Evolutionary conservation across 2,888 invertebrate genomes (phyloP).

Genomic region (Drosophila vallismaia): DNA sequence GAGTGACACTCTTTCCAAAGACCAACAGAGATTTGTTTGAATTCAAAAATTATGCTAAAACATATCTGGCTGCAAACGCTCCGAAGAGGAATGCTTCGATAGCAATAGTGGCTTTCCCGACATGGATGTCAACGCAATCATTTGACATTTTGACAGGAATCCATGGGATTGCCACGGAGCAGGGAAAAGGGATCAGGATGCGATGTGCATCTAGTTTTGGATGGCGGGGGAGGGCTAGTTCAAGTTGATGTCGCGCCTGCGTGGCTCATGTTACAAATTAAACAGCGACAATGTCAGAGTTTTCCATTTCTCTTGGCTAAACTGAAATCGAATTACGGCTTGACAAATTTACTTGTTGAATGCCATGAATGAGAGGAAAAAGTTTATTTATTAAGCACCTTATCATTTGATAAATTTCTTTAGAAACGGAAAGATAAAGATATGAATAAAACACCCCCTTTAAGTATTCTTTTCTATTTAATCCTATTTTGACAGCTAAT

Average conservation of each 20-base stretch:
- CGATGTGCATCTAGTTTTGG: conserved; percentile 8
- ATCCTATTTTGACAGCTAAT: conserved; percentile 36
- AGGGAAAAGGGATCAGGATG: conserved; percentile 12
- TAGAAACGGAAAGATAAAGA: no score
- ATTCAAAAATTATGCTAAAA: conserved; percentile 43
- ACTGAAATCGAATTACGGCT: conserved; percentile 41
- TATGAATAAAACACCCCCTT: no score
- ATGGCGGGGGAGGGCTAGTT: conserved; percentile 40
- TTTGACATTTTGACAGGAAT: conserved; percentile 75
- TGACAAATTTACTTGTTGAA: conserved; percentile 44
- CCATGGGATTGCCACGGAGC: neutral
- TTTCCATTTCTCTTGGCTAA: conserved; percentile 25
- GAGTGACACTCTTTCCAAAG: conserved; percentile 58
- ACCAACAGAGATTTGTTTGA: conserved; percentile 18
- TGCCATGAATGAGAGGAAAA: conserved; percentile 7
- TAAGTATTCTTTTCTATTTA: neutral
- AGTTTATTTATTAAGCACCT: conserved; percentile 14
- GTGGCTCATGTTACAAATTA: conserved; percentile 56
- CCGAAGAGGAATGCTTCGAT: conserved; percentile 40
- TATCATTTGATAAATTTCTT: conserved; percentile 26
- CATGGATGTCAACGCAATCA: conserved; percentile 70
- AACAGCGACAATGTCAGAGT: conserved; percentile 22
- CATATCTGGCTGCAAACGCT: conserved; percentile 26
- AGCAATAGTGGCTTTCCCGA: conserved; percentile 32
- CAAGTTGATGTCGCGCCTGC: conserved; percentile 51